Conservation (phyloP, 2,113 vertebrate genomes). For the Athene noctua region DNA sequence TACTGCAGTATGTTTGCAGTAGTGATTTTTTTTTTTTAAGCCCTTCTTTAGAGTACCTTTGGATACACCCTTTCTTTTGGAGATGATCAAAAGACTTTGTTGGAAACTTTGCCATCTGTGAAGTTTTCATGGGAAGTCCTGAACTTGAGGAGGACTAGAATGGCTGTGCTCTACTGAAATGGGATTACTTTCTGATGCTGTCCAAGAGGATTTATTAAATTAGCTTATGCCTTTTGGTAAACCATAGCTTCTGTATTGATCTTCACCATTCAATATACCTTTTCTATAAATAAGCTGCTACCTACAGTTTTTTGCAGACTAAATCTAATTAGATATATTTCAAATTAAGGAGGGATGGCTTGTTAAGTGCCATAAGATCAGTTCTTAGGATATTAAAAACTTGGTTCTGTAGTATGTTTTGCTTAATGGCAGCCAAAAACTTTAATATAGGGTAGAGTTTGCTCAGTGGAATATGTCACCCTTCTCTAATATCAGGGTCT, state of each 20-base stretch:
- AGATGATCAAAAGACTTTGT: not conserved
- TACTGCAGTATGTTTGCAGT: not conserved
- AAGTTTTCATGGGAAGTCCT: not conserved
- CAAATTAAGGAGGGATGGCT: not conserved
- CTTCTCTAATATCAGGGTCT: not conserved
- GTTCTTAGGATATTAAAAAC: not conserved
- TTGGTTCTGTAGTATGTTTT: not conserved
- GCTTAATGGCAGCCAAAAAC: not conserved
- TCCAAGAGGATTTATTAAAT: not conserved
- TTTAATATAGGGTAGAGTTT: not conserved
- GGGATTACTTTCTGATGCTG: not conserved
- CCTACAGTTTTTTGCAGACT: not conserved
- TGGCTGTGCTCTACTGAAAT: not conserved
- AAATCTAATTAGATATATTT: not conserved
- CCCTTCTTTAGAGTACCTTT: not conserved
- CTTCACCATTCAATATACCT: not conserved
- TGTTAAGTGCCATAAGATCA: not conserved
- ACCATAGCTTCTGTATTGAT: not conserved
- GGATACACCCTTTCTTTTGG: not conserved
- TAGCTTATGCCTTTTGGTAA: not conserved
- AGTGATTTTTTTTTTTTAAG: not conserved
- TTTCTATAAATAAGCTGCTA: not conserved
- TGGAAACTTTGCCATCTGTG: not conserved
- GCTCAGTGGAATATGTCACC: not conserved
- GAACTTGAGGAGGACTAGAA: not conserved